Base-by-base conservation (phyloP, 2,888 invertebrate species). In the Stenolophus ochropezus region DNA sequence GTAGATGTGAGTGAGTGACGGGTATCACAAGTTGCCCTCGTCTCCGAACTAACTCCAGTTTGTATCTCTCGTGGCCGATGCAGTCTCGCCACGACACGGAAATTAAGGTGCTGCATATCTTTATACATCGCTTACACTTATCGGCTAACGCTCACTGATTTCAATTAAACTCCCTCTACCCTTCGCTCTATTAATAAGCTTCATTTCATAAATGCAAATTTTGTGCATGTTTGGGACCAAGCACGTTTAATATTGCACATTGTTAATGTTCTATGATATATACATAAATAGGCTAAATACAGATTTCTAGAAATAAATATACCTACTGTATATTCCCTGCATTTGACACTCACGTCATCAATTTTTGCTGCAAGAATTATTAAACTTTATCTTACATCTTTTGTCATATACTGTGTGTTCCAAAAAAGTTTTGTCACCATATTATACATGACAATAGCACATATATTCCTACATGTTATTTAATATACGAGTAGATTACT, bases 1-100 rank as follows among this genome's bases (percentile, higher is more conserved):
- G 58, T 58, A 58, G 58, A 58, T 58, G n/a, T 25, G 58, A 25
- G 23, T 25, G 58, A 58, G 58, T 58, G 58, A 58, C 23, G 58
- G 23, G 58, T 25, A 58, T 58, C 25, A 58, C 8, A 18, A 21
- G 21, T 58, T 58, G 58, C 58, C 58, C 58, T 58, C 58, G 21
- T 58, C 58, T n/a, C 58, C 49, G 14, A 49, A 16, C 14, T 16
- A 49, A 49, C n/a, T 11, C 49, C 6, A 49, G 16, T 14, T 4
- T n/a, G 16, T n/a, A 49, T 49, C 49, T 49, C 49, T 2, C n/a
- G 49, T 49, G 49, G n/a, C 49, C 49, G 3, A 33, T 33, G 49
- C 49, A 49, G 16, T 14, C 49, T 49, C 5, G 49, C 49, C 49
- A n/a, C 49, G 4, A 49, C 49, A 49, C n/a, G 49, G 49, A 49